phyloP scores from a whole-genome alignment of 2,797 vertebrate genomes.

The Danionella dracula region DNA sequence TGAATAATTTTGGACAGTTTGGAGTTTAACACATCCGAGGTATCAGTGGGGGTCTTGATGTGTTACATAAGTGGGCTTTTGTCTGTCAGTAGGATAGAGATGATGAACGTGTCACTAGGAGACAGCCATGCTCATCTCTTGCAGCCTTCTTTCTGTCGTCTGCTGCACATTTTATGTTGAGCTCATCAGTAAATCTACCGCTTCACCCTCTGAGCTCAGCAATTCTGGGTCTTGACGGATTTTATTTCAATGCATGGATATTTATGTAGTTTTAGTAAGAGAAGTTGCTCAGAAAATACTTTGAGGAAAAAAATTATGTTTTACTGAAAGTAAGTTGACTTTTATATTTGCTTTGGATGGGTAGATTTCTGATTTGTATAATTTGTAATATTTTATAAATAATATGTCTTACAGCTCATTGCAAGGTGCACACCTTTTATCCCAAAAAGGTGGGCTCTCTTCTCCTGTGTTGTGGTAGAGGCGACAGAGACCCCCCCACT shows the following conservation, averaged over 20 bases:
- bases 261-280: slow-evolving; percentile 33
- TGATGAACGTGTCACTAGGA: slow-evolving; percentile 39
- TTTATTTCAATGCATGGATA: slow-evolving; percentile 46
- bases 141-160: slow-evolving; percentile 17
- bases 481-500: not conserved
- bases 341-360: too few species aligned
- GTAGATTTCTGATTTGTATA: too few species aligned
- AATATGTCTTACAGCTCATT: too few species aligned
- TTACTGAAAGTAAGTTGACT: too few species aligned
- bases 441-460: slow-evolving; percentile 27
- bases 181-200: slow-evolving; percentile 41
- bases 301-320: too few species aligned
- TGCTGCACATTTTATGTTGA: slow-evolving; percentile 37
- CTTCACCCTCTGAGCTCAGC: slow-evolving; percentile 35
- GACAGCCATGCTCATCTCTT: slow-evolving; percentile 33
- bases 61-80: slow-evolving; percentile 37
- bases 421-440: slow-evolving; percentile 11
- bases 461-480: slow-evolving; percentile 47
- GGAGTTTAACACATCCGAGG: slow-evolving; percentile 9
- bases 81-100: slow-evolving; percentile 24
- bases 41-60: slow-evolving; percentile 17
- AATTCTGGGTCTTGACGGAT: slow-evolving; percentile 18
- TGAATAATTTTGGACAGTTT: not conserved
- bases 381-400: too few species aligned
- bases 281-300: not conserved